Evolutionary conservation across 2,888 invertebrate species (phyloP).

Genomic region (Pterostichus niger): DNA sequence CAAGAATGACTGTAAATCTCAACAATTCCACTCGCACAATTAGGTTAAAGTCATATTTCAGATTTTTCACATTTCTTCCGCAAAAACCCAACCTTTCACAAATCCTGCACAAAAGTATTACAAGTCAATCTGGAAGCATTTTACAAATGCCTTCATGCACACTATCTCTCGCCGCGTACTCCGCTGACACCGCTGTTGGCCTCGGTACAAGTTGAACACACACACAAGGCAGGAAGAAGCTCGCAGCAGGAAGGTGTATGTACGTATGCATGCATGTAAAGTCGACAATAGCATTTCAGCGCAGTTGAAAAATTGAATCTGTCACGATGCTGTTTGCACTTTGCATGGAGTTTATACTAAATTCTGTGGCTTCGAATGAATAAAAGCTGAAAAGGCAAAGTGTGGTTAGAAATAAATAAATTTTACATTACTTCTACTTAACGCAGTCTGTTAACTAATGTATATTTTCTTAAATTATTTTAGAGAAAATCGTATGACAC

Average conservation of each 20-base stretch:
- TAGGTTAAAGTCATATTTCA: neutral
- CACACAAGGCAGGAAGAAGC: neutral
- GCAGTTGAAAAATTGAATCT: slow-evolving; percentile 43
- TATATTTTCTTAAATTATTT: too few relatives aligned
- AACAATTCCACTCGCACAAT: neutral
- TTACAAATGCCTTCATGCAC: slow-evolving; percentile 46
- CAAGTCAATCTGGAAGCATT: slow-evolving; percentile 44
- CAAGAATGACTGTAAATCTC: too few relatives aligned
- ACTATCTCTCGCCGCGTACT: neutral
- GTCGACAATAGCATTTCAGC: slow-evolving; percentile 30
- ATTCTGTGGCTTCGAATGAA: too few relatives aligned
- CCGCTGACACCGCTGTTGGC: too few relatives aligned
- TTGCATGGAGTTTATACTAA: neutral
- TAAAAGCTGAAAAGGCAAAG: too few relatives aligned
- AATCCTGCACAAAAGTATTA: slow-evolving; percentile 17
- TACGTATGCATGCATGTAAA: slow-evolving; percentile 23
- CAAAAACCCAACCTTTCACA: neutral
- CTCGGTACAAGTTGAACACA: too few relatives aligned
- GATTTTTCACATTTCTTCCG: neutral
- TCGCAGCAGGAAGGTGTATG: neutral
- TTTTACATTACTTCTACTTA: too few relatives aligned
- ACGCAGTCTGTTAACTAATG: too few relatives aligned
- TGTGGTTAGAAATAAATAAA: too few relatives aligned
- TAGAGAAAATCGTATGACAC: too few relatives aligned
- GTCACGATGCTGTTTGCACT: slow-evolving; percentile 33